Evolutionary conservation across 2,113 vertebrate species (phyloP).

Genomic region (Macquaria australasica): DNA sequence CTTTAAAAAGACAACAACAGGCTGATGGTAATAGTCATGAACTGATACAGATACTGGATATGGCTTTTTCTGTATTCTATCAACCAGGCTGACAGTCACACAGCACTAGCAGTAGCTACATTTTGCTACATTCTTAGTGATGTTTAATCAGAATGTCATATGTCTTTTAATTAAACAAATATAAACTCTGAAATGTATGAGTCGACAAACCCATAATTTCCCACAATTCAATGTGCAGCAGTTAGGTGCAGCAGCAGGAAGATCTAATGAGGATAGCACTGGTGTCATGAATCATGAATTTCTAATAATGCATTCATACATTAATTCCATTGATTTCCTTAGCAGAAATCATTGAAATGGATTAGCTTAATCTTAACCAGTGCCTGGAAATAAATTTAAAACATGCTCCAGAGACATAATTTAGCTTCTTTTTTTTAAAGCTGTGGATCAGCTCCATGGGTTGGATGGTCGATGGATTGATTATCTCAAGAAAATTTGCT

Average conservation of each 20-base stretch:
- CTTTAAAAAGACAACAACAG: not conserved
- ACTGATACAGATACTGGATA: not conserved
- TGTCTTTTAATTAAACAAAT: conserved; percentile 1
- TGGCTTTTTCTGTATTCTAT: not conserved
- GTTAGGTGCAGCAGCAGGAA: not conserved
- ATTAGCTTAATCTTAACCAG: conserved; percentile 11
- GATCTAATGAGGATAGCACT: not conserved
- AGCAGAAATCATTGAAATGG: conserved; percentile 8
- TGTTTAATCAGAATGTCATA: not conserved
- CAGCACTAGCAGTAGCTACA: not conserved
- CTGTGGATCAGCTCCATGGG: no score
- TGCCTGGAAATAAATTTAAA: not conserved
- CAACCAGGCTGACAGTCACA: not conserved
- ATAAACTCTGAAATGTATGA: conserved; percentile 1
- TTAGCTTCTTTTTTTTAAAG: not conserved
- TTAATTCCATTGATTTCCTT: conserved; percentile 14
- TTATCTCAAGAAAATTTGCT: not conserved
- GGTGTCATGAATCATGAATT: conserved; percentile 5
- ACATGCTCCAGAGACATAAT: conserved; percentile 7
- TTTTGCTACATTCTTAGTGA: not conserved
- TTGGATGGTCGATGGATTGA: no score
- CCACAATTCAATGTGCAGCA: not conserved
- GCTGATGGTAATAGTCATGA: not conserved
- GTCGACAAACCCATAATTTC: not conserved
- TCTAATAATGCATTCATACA: not conserved